Evolutionary conservation across 2,888 invertebrate species (phyloP), one percentile per base, ranked within the genome.

Genomic region (Trichogramma dendrolimi): DNA sequence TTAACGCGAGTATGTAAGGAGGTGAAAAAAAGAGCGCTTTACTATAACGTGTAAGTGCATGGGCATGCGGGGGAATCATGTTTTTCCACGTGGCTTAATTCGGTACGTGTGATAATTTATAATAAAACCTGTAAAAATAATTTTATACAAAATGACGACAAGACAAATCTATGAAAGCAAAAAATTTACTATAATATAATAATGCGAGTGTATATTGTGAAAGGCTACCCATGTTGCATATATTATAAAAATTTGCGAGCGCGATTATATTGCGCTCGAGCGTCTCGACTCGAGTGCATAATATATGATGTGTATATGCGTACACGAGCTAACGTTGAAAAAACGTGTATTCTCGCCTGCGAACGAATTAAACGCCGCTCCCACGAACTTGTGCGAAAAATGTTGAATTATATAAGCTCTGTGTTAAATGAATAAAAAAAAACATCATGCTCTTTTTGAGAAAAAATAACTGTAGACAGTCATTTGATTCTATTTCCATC

Each of bases 371-470:
- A 6, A 11, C 11, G 48, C 48, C 39, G 47, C 55, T 53, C 47
- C 48, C 6, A 49, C 14, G 43, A 61, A 59, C 50, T 58, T 65
- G 57, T 58, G 27, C 27, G 27, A 44, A 52, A 57, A 59, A 59
- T 53, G 63, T 65, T 63, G 59, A 63, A 61, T 62, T 66, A 61
- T 46, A 10, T 66, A 61, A 55, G 60, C 60, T 66, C 61, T 66
- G 60, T 66, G 61, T 66, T 66, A 63, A 10, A 46, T 65, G 56
- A 66, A 63, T 61, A 46, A 10, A 46, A 46, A 46, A 66, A 66
- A 66, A 63, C 61, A 60, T 66, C 58, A 62, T 66, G 63, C 66
- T 63, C 63, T 63, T 66, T 63, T 63, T 61, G 57, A 66, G 59
- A 60, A 61, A 61, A 57, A 63, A 63, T 52, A 52, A 39, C 39